Conservation (phyloP, 2,113 vertebrate genomes). For the Sorex fumeus region DNA sequence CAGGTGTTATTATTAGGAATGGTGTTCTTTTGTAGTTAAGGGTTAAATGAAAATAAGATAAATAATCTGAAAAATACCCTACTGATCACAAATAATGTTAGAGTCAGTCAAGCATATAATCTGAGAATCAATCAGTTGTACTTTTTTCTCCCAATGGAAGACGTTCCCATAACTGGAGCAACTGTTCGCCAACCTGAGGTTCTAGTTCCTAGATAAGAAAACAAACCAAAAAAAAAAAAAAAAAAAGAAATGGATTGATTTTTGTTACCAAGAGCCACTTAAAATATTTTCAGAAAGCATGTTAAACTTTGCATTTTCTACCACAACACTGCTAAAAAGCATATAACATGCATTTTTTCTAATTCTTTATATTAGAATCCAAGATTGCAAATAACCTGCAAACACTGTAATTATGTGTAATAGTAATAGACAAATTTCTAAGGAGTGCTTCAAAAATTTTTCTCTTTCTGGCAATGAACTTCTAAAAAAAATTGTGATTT, state of each 20-base stretch:
- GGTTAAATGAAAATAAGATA: constrained; percentile 18
- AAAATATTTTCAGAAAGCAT: constrained; percentile 19
- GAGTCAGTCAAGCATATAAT: constrained; percentile 57
- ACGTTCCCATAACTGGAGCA: constrained; percentile 93
- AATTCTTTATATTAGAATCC: constrained; percentile 53
- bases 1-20: constrained; percentile 33
- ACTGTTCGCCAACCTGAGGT: constrained; percentile 92
- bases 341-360: background rate
- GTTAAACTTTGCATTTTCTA: constrained; percentile 48
- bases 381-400: constrained; percentile 28
- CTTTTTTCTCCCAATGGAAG: constrained; percentile 84
- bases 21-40: constrained; percentile 59
- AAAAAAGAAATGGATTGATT: constrained; percentile 27
- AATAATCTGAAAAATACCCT: constrained; percentile 46
- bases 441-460: background rate
- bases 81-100: constrained; percentile 52
- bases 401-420: constrained; percentile 1
- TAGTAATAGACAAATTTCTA: constrained; percentile 37
- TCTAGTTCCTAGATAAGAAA: constrained; percentile 92
- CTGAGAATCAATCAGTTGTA: constrained; percentile 80
- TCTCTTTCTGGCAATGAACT: constrained; percentile 32
- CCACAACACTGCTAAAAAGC: constrained; percentile 33
- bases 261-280: background rate
- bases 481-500: background rate
- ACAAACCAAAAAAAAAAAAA: constrained; percentile 51